Evolutionary conservation across 1,140 invertebrate genomes (phyloP), one percentile per base, ranked within the genome.

Genomic region (Leptinotarsa undecemlineata): DNA sequence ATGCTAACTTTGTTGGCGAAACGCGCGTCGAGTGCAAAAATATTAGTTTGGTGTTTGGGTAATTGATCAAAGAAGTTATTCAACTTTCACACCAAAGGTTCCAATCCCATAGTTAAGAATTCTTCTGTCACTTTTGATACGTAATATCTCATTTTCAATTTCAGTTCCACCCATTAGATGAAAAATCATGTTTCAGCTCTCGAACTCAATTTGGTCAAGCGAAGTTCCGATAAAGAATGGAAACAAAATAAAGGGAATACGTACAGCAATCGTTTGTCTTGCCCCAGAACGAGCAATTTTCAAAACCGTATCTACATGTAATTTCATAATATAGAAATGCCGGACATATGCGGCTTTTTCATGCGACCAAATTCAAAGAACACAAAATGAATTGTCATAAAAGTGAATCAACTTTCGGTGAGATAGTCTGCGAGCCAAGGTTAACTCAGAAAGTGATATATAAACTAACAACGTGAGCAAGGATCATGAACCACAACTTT

Each of bases 361-460:
- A 73, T 77, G 69, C 61, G 73, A 26, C 76, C 60, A 48, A 69
- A 72, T 70, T 77, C 73, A 77, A 77, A 73, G 76, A 77, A 77
- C 69, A 73, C 76, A 63, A 66, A 75, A 75, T 74, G 75, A 77
- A 77, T 77, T 75, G 76, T 70, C 74, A 74, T 75, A 78, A 76
- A 78, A 76, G 72, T 57, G 74, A 78, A 78, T 74, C 68, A 76
- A 72, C 15, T 57, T 57, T 19, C 1, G 51, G 26, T 23, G 68
- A 19, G 17, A 47, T 70, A 70, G 68, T 70, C 15, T 19, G 68
- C 20, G 48, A 13, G 68, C 51, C 33, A 42, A 42, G 33, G 33
- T 11, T 6, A 33, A 33, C 1, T 33, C 1, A 8, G 26, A 33
- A 2, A 33, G 8, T 33, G 6, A 8, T 33, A 33, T 33, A 33